A percentile compares a stretch with the other conserved stretches of the same genome.
Evolutionary conservation across 2,113 vertebrate genomes (phyloP).

Genomic region (Barbus barbus): DNA sequence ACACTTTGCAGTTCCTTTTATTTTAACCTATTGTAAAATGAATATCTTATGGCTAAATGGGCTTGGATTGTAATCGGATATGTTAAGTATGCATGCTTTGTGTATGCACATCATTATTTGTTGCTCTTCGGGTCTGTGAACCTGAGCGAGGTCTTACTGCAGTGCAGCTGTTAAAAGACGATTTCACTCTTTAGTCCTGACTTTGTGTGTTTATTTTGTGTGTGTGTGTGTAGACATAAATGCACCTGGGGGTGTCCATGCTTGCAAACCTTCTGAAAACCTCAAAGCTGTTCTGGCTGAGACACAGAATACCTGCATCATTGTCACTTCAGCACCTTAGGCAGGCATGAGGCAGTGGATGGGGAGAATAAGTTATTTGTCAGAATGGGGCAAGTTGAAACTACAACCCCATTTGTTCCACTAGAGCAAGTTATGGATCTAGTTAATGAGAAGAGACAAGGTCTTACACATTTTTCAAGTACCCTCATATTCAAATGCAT

Average conservation of each 20-base stretch:
- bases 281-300: constrained; percentile 44
- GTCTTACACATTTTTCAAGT: constrained; percentile 11
- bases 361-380: constrained; percentile 42
- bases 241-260: constrained; percentile 72
- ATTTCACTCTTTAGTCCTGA: constrained; percentile 68
- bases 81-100: constrained; percentile 10
- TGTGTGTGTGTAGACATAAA: constrained; percentile 63
- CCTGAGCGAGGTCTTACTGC: constrained; percentile 23
- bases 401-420: constrained; percentile 41
- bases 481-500: constrained; percentile 33
- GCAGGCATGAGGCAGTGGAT: constrained; percentile 38
- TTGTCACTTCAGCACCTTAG: constrained; percentile 48
- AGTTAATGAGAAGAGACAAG: constrained; percentile 38
- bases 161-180: constrained; percentile 72
- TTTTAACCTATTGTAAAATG: background rate
- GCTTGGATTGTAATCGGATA: constrained; percentile 5
- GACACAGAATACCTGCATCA: constrained; percentile 55
- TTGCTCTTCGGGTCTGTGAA: background rate
- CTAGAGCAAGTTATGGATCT: constrained; percentile 31
- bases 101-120: constrained; percentile 21
- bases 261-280: constrained; percentile 50
- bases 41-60: background rate
- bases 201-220: constrained; percentile 38
- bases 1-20: background rate
- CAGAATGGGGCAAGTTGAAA: constrained; percentile 47